phyloP scores from a whole-genome alignment of 2,888 invertebrate genomes.

The Erebia epiphron region DNA sequence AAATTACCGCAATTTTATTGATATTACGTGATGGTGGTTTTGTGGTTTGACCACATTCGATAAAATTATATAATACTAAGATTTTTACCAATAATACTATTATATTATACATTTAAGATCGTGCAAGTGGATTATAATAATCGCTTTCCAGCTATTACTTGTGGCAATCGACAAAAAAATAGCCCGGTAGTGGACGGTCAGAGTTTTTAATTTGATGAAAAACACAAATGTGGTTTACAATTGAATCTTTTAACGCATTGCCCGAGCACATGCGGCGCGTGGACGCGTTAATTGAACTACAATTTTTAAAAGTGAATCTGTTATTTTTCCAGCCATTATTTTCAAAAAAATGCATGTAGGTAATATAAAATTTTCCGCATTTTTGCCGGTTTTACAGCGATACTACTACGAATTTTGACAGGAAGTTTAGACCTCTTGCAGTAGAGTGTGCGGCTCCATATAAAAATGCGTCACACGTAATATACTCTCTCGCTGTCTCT shows the following conservation, averaged over 20 bases:
- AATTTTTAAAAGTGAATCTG: slow-evolving; percentile 20
- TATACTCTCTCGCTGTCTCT: no score
- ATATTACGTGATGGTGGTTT: no score
- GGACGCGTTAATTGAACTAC: slow-evolving; percentile 51
- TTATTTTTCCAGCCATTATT: slow-evolving; percentile 9
- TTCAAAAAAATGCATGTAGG: background rate
- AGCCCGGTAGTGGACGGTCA: slow-evolving; percentile 27
- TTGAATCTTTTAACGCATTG: slow-evolving; percentile 58
- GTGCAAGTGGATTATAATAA: background rate
- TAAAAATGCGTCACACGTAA: no score
- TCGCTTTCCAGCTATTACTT: background rate
- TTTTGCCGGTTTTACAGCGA: no score
- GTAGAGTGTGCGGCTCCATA: no score
- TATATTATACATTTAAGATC: no score
- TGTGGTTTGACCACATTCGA: no score
- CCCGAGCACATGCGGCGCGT: slow-evolving; percentile 39
- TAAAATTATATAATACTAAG: no score
- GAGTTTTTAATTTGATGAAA: slow-evolving; percentile 66
- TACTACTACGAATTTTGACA: no score
- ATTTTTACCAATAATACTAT: no score
- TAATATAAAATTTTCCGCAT: background rate
- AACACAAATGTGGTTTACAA: slow-evolving; percentile 65
- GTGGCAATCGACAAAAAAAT: slow-evolving; percentile 13
- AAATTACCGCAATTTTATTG: no score
- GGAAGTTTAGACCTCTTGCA: no score